Conservation (phyloP, 2,113 vertebrate genomes). For the Mus musculus region DNA sequence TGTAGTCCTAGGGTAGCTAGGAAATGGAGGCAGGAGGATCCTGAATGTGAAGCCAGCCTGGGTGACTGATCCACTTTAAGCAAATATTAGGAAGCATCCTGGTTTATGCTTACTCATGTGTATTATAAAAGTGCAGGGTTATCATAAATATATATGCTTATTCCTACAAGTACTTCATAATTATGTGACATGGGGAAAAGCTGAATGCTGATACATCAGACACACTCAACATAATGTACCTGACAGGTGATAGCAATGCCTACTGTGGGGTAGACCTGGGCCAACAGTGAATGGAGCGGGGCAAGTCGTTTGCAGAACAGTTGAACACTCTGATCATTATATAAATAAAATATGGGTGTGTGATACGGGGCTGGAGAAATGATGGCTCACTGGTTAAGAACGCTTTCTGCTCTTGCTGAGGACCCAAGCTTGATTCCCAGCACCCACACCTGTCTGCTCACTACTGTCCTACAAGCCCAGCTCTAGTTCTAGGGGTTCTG, state of each 20-base stretch:
- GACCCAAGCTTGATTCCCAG: not conserved
- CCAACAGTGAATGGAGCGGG: not conserved
- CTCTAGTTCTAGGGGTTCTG: not conserved
- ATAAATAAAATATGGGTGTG: not conserved
- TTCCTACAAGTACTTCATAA: constrained; percentile 18
- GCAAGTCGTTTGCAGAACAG: not conserved
- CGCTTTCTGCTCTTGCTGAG: not conserved
- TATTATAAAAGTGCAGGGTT: not conserved
- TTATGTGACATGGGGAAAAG: not conserved
- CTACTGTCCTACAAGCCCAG: too few species aligned
- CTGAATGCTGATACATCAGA: not conserved
- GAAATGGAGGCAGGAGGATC: not conserved
- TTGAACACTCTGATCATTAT: not conserved
- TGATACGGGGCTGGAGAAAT: not conserved
- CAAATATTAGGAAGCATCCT: constrained; percentile 42
- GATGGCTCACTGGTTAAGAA: not conserved
- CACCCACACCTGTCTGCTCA: not conserved
- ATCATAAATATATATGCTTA: not conserved
- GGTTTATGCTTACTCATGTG: not conserved
- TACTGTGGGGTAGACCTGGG: not conserved
- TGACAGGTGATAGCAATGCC: not conserved
- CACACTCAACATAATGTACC: not conserved
- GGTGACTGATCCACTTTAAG: not conserved
- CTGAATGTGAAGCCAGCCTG: too few species aligned
- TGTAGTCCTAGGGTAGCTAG: not conserved